Evolutionary conservation across 2,888 invertebrate species (phyloP), one percentile per base, ranked within the genome.

Genomic region (Standfussiana lucernea): DNA sequence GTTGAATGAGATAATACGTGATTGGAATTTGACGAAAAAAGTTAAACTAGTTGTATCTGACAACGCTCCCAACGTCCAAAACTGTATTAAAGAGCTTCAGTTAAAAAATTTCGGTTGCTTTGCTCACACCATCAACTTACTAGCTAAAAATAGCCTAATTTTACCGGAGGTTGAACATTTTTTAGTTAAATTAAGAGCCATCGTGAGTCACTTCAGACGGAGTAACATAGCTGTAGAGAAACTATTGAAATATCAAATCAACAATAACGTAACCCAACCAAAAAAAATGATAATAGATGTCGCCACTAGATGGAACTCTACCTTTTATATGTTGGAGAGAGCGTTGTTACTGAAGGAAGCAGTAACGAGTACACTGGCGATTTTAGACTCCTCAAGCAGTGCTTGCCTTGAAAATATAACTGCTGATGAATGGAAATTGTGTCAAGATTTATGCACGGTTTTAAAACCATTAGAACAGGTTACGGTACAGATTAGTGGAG

Each of bases 381-480:
- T 72, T 42, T 72, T 72, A 72, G 72, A 72, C 62, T 72, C 72
- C 42, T 32, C 72, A 15, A 72, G 62, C 72, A 72, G 72, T 59
- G 62, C 64, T 40, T 50, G 42, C 42, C 64, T 62, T 45, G 62
- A 59, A 61, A 72, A 72, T 72, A 50, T 72, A 32, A 72, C 35
- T 59, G 59, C 47, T 35, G 72, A 72, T 45, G 64, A 72, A 47
- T 72, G 64, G 72, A 72, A 72, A 72, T n/a, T 72, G 62, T 72
- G 72, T 42, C 11, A 50, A 64, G 62, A 72, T 64, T 64, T 72
- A 61, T 72, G 62, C 64, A 72, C 72, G 21, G 72, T 72, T 72
- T 72, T 72, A 50, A 72, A 72, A 72, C 72, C 72, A n/a, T 64
- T 72, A 64, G 64, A 72, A 64, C 72, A 64, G 28, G 45, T 72